Evolutionary conservation across 2,797 vertebrate species (phyloP), one percentile per base, ranked within the genome.

Genomic region (Carapus acus): DNA sequence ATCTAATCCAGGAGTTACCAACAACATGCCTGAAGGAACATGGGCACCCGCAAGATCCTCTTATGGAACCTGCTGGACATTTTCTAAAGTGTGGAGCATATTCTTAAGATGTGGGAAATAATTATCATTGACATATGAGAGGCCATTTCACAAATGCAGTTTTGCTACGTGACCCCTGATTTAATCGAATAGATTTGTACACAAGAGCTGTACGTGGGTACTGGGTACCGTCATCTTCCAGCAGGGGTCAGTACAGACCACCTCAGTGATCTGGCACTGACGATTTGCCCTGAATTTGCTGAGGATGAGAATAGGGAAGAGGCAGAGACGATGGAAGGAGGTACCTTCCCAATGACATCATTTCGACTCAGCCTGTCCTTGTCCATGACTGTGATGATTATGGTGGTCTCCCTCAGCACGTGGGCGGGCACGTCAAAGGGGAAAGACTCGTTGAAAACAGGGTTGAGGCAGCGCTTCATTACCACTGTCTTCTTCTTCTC

Each of bases 331-430:
- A 58, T 38, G 52, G 50, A 66, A 63, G 72, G 68, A 55, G 56
- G 70, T 85, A 97, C 96, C 94, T 98, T 98, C 85, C 96, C 96
- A 4, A 99, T 98, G 86, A 99, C 96, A 8, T 99, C 96, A 7
- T 99, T 99, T 79, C 96, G 92, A 85, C 96, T 99, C 73, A 99
- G 92, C 79, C 82, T 90, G 87, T 99, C 96, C 88, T 99, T 98
- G 86, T 99, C 96, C 96, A 99, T 99, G 86, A 99, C 96, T 0
- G 96, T 99, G 87, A 99, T 97, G 81, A 98, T 90, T 67, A 99
- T 98, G 81, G 96, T 99, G 5, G 96, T 99, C 86, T 98, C 96
- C 37, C 96, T 86, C 79, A 99, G 90, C 69, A 94, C 91, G 79
- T 99, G 96, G 12, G 96, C 97, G 65, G 96, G 94, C 67, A 99